phyloP scores from a whole-genome alignment of 2,888 invertebrate species.

The Ypsolopha sequella region DNA sequence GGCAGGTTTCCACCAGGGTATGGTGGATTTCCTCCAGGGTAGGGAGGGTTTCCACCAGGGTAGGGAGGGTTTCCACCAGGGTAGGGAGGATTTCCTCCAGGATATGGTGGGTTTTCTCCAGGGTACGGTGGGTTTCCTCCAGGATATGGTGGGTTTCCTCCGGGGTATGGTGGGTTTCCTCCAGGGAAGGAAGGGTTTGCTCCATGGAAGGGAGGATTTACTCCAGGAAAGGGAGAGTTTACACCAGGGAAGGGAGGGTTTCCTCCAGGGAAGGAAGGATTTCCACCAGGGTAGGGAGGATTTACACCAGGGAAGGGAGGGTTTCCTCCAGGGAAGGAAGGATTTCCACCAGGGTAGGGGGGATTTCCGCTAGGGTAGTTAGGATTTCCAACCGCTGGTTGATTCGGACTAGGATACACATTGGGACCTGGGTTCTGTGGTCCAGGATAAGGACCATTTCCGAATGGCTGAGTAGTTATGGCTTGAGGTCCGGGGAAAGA shows the following conservation, averaged over 20 bases:
- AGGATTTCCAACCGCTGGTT: not conserved
- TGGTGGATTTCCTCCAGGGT: slow-evolving; percentile 9
- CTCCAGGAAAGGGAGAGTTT: slow-evolving; percentile 9
- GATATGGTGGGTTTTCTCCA: slow-evolving; percentile 8
- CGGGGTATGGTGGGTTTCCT: not conserved
- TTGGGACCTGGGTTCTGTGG: slow-evolving; percentile 2
- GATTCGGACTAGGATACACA: slow-evolving; percentile 15
- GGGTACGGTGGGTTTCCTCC: slow-evolving; percentile 9
- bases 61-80: not conserved
- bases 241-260: slow-evolving; percentile 10
- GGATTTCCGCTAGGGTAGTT: slow-evolving; percentile 10
- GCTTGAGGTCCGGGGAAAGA: slow-evolving; percentile 9
- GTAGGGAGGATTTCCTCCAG: slow-evolving; percentile 9
- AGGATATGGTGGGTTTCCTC: slow-evolving; percentile 7
- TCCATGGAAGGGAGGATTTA: slow-evolving; percentile 8
- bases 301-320: slow-evolving; percentile 11
- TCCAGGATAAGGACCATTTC: slow-evolving; percentile 11
- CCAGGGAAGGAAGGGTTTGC: slow-evolving; percentile 9
- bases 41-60: slow-evolving; percentile 1
- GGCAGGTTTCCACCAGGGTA: slow-evolving; percentile 6
- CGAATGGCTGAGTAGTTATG: too few species aligned
- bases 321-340: slow-evolving; percentile 14
- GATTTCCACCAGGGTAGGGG: slow-evolving; percentile 16
- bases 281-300: slow-evolving; percentile 13
- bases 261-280: slow-evolving; percentile 15